These are phyloP conservation scores for Catajapyx aquilonaris DNA, from an alignment of 1,140 invertebrate genomes.

Conservation along the genomic window DNA sequence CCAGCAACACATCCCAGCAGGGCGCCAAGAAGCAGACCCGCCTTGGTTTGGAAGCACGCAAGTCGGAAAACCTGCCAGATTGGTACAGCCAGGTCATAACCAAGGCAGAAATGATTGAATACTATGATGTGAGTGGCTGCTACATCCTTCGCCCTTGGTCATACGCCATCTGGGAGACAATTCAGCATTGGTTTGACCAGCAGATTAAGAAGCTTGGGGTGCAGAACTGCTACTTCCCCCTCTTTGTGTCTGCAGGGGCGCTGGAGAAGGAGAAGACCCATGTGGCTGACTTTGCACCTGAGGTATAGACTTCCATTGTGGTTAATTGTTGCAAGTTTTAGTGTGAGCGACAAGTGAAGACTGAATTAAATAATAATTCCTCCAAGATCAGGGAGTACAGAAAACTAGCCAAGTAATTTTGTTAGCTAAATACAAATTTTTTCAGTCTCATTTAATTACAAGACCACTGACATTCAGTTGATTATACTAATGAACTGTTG, in stretches of 20 bases:
- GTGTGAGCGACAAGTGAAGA: not conserved
- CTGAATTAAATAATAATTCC: not conserved
- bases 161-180: constrained; percentile 87
- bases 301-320: constrained; percentile 34
- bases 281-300: constrained; percentile 95
- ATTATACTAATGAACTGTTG: too few species aligned
- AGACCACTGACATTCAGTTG: too few species aligned
- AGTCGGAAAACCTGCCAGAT: constrained; percentile 80
- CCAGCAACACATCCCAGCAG: constrained; percentile 8
- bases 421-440: too few species aligned
- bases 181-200: constrained; percentile 69
- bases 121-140: constrained; percentile 97
- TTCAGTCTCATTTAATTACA: too few species aligned
- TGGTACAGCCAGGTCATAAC: constrained; percentile 99
- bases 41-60: constrained; percentile 78
- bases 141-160: constrained; percentile 96
- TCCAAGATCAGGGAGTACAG: too few species aligned
- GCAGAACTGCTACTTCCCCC: constrained; percentile 95
- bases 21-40: constrained; percentile 68
- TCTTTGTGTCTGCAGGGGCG: constrained; percentile 74
- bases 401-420: too few species aligned
- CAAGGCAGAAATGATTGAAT: constrained; percentile 97
- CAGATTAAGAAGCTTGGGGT: constrained; percentile 86
- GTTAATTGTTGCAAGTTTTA: too few species aligned
- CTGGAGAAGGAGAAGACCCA: constrained; percentile 92